Percentiles rank a stretch among this genome's conserved stretches.
Evolutionary conservation across 2,888 invertebrate species (phyloP).

Genomic region (Limnephilus marmoratus): DNA sequence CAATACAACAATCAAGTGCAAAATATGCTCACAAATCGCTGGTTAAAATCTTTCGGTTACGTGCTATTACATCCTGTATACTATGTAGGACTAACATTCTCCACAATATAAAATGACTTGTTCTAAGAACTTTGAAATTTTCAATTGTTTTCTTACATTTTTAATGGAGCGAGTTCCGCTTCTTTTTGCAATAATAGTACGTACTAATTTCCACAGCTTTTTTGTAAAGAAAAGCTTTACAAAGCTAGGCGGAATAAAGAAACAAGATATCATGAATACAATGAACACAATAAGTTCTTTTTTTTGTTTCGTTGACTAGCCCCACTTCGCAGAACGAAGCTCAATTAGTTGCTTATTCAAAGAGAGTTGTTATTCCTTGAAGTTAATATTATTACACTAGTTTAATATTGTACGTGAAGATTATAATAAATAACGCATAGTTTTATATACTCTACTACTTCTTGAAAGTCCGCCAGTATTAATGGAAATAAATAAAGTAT

Average conservation of each 20-base stretch:
- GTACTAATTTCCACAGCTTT: neutral
- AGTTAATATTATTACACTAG: neutral
- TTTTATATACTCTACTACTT: neutral
- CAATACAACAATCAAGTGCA: too few species aligned
- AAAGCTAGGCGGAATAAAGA: neutral
- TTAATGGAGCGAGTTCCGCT: neutral
- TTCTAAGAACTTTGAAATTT: neutral
- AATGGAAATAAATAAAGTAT: too few species aligned
- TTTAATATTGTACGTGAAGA: neutral
- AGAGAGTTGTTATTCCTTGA: neutral
- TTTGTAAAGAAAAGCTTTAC: neutral
- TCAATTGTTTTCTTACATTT: neutral
- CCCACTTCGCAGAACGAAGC: neutral
- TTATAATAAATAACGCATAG: neutral
- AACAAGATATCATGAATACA: neutral
- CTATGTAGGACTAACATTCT: too few species aligned
- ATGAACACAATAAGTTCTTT: neutral
- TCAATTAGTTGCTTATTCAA: neutral
- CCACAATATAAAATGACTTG: neutral
- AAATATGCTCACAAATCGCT: too few species aligned
- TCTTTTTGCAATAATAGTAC: neutral
- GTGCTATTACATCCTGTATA: too few species aligned
- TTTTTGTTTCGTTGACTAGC: neutral
- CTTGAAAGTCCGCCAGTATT: too few species aligned
- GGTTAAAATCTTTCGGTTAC: too few species aligned